Evolutionary conservation across 2,888 invertebrate genomes (phyloP).

Genomic region (Litoditis marina): DNA sequence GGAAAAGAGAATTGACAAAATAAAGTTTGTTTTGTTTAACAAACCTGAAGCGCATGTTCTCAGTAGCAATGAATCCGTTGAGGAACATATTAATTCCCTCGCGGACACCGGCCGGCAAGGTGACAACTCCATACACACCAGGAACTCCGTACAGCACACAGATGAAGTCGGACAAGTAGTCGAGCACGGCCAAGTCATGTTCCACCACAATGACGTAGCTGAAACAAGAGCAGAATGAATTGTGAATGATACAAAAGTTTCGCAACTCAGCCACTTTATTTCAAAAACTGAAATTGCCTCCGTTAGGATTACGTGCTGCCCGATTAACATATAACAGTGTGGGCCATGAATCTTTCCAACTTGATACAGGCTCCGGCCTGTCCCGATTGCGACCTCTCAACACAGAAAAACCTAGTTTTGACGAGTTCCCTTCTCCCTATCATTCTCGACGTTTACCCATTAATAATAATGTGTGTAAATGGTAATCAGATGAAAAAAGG

Average conservation of each 20-base stretch:
- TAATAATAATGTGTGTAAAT: too few species aligned
- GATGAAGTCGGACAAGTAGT: slow-evolving; percentile 97
- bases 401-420: too few species aligned
- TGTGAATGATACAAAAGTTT: not conserved
- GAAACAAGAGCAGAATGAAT: too few species aligned
- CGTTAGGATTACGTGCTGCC: too few species aligned
- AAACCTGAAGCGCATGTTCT: slow-evolving; percentile 88
- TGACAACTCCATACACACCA: slow-evolving; percentile 92
- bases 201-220: slow-evolving; percentile 98
- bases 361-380: too few species aligned
- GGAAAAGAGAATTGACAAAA: not conserved
- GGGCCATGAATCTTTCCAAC: too few species aligned
- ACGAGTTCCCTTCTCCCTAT: too few species aligned
- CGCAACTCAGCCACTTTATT: not conserved
- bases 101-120: slow-evolving; percentile 97
- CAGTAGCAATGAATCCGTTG: slow-evolving; percentile 98
- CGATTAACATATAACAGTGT: too few species aligned
- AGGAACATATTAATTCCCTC: slow-evolving; percentile 99
- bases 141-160: slow-evolving; percentile 97
- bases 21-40: not conserved
- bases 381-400: too few species aligned
- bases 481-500: not conserved
- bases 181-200: slow-evolving; percentile 95
- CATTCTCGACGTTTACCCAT: too few species aligned
- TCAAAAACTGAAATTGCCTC: slow-evolving; percentile 4